Percentiles rank a stretch among this genome's conserved stretches.
Conservation (phyloP, 2,113 vertebrate genomes). For the Anoura caudifer region DNA sequence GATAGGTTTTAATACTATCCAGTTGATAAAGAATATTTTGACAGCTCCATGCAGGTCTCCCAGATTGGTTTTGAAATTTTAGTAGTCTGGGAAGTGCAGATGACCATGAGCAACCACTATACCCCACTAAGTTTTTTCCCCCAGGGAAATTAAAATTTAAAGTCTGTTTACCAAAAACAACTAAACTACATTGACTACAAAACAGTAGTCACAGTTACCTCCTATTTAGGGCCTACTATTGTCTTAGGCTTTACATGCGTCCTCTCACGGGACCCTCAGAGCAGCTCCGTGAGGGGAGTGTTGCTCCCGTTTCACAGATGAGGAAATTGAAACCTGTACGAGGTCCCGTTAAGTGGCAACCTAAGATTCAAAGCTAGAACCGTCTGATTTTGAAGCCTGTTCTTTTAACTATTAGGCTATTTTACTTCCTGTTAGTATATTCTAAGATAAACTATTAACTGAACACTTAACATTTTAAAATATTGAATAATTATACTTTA, state of each 20-base stretch:
- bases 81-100: not conserved
- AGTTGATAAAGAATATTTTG: constrained; percentile 9
- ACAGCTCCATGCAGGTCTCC: not conserved
- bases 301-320: not conserved
- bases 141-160: constrained; percentile 14
- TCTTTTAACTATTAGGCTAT: not conserved
- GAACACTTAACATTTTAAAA: not conserved
- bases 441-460: not conserved
- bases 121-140: not conserved
- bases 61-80: not conserved
- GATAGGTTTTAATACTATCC: not conserved
- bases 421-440: not conserved
- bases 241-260: not conserved
- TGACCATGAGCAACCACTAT: not conserved
- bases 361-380: not conserved
- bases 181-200: not conserved
- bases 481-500: not conserved
- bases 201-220: not conserved
- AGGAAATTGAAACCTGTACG: not conserved
- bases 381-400: not conserved
- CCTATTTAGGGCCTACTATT: not conserved
- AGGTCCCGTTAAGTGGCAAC: not conserved
- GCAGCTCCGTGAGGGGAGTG: not conserved
- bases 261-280: not conserved
- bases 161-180: not conserved